Conservation (phyloP, 2,113 vertebrate genomes). For the Vireo altiloquus region DNA sequence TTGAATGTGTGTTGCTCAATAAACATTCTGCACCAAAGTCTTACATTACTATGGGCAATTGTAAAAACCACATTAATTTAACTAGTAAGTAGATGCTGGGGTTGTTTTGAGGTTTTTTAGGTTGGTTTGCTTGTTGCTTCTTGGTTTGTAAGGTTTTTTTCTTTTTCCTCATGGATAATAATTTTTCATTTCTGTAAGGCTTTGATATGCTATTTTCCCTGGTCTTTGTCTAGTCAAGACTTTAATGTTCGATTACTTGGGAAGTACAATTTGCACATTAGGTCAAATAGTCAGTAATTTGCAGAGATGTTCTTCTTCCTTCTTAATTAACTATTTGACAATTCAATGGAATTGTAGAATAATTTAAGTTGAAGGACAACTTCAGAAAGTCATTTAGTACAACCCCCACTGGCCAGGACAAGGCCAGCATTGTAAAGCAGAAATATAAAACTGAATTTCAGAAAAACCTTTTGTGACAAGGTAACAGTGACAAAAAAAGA, state of each 20-base stretch:
- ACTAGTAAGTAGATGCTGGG: no score
- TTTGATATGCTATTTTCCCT: background rate
- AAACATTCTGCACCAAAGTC: background rate
- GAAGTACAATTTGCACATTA: background rate
- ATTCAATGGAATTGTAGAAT: background rate
- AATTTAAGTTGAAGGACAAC: background rate
- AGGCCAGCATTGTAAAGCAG: background rate
- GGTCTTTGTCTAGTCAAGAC: background rate
- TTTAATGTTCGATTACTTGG: background rate
- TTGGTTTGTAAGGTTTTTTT: background rate
- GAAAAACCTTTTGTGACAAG: background rate
- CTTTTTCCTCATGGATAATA: background rate
- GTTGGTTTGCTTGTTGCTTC: background rate
- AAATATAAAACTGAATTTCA: background rate
- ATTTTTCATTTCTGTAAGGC: background rate
- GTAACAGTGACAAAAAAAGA: background rate
- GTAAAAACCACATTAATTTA: background rate
- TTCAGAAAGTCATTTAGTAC: background rate
- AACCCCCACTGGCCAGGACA: background rate
- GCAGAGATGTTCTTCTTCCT: background rate
- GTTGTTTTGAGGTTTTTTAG: background rate
- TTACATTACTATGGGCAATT: background rate
- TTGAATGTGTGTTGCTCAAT: background rate
- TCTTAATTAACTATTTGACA: background rate
- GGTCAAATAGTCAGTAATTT: background rate